A percentile compares a stretch with the other conserved stretches of the same genome.
phyloP scores from a whole-genome alignment of 2,888 invertebrate species.

The Archaeoteleia sp. region DNA sequence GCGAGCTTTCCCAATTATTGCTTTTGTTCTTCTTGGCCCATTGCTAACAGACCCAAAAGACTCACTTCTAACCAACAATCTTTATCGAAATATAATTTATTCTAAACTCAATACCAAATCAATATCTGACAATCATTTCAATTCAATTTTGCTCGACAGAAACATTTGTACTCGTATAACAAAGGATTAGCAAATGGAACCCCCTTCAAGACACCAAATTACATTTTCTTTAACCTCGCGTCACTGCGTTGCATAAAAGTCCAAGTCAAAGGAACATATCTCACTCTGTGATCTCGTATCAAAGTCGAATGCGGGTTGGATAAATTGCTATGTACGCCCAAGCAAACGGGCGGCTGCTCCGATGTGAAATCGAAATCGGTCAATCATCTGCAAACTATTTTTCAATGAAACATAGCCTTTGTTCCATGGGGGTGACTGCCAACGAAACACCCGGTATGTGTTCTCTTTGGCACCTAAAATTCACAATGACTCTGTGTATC shows the following conservation, averaged over 20 bases:
- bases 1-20: conserved; percentile 57
- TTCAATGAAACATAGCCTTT: conserved; percentile 24
- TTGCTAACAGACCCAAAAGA: background rate
- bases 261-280: conserved; percentile 15
- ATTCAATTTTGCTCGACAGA: background rate
- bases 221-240: conserved; percentile 3
- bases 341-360: conserved; percentile 14
- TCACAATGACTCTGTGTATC: conserved; percentile 56
- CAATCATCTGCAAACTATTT: conserved; percentile 44
- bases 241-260: background rate
- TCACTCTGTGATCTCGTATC: conserved; percentile 28
- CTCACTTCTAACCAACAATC: too few relatives aligned
- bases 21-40: conserved; percentile 56
- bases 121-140: too few relatives aligned
- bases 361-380: conserved; percentile 37
- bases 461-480: conserved; percentile 48
- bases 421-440: conserved; percentile 18
- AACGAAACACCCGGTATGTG: conserved; percentile 49
- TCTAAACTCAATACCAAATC: too few relatives aligned
- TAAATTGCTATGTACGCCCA: conserved; percentile 2
- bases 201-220: conserved; percentile 8
- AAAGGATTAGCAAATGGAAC: background rate
- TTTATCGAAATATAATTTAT: conserved; percentile 1
- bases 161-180: too few relatives aligned
- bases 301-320: conserved; percentile 29